Evolutionary conservation across 2,113 vertebrate species (phyloP).

Genomic region (Spermophilus dauricus): DNA sequence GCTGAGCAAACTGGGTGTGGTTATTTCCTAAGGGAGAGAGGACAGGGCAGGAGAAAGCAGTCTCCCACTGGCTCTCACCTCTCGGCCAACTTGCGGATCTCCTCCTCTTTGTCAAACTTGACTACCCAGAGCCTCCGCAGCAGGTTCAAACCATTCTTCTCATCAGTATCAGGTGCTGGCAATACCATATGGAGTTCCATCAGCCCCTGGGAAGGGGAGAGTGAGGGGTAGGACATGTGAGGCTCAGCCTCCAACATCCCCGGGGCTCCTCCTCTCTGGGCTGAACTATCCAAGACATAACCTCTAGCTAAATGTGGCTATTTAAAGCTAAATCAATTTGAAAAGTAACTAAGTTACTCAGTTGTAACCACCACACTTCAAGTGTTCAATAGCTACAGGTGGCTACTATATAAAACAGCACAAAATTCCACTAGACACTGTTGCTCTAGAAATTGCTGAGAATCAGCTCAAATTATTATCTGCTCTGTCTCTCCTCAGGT

Average conservation of each 20-base stretch:
- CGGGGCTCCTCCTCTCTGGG: background rate
- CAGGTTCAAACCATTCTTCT: constrained; percentile 93
- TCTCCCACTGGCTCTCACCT: constrained; percentile 87
- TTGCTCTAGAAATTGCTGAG: background rate
- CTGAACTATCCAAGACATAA: background rate
- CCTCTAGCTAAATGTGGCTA: background rate
- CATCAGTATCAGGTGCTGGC: constrained; percentile 93
- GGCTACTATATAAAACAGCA: background rate
- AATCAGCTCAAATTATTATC: background rate
- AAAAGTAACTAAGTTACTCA: background rate
- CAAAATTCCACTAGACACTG: background rate
- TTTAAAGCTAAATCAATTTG: constrained; percentile 13
- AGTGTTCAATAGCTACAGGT: background rate
- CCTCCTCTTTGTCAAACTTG: constrained; percentile 95
- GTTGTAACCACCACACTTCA: background rate
- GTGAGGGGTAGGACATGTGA: accelerated
- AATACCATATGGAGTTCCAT: constrained; percentile 97
- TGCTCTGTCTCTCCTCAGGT: background rate
- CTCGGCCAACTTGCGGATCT: constrained; percentile 92
- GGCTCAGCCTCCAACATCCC: background rate
- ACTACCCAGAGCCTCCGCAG: constrained; percentile 96
- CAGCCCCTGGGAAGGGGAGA: constrained; percentile 92
- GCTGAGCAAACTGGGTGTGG: background rate
- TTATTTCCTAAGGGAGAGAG: background rate
- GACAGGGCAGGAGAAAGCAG: background rate